Conservation (phyloP, 2,888 invertebrate genomes). For the Drosophila acutilabella region DNA sequence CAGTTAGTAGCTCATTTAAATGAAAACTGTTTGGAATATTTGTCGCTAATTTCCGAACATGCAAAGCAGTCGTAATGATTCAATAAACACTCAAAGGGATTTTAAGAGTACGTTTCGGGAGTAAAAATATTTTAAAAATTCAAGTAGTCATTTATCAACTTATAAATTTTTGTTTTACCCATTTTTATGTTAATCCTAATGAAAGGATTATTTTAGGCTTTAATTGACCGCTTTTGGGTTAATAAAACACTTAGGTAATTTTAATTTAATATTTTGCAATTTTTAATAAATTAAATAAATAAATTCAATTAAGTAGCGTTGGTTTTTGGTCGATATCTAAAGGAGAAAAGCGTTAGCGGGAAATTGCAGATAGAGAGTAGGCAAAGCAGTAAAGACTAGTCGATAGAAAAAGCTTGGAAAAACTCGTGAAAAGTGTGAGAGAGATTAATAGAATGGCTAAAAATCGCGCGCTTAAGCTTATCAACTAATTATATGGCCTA, state of each 20-base stretch:
- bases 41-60: slow-evolving; percentile 28
- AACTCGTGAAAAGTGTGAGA: slow-evolving; percentile 20
- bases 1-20: slow-evolving; percentile 50
- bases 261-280: slow-evolving; percentile 67
- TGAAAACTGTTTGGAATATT: slow-evolving; percentile 33
- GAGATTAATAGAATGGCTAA: slow-evolving; percentile 68
- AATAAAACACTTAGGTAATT: slow-evolving; percentile 6
- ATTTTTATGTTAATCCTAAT: too few relatives aligned
- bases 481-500: slow-evolving; percentile 72
- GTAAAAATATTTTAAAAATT: too few relatives aligned
- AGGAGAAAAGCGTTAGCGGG: slow-evolving; percentile 25
- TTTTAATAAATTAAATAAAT: slow-evolving; percentile 84
- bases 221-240: too few relatives aligned
- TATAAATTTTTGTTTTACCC: too few relatives aligned
- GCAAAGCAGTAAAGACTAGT: slow-evolving; percentile 15
- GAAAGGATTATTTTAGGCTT: too few relatives aligned
- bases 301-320: slow-evolving; percentile 65
- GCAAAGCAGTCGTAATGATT: slow-evolving; percentile 23
- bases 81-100: not conserved
- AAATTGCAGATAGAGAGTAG: slow-evolving; percentile 24
- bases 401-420: slow-evolving; percentile 28
- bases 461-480: slow-evolving; percentile 65
- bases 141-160: too few relatives aligned
- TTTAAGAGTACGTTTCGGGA: too few relatives aligned
- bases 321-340: slow-evolving; percentile 76